Evolutionary conservation across 2,113 vertebrate species (phyloP).

Genomic region (Sitta europaea): DNA sequence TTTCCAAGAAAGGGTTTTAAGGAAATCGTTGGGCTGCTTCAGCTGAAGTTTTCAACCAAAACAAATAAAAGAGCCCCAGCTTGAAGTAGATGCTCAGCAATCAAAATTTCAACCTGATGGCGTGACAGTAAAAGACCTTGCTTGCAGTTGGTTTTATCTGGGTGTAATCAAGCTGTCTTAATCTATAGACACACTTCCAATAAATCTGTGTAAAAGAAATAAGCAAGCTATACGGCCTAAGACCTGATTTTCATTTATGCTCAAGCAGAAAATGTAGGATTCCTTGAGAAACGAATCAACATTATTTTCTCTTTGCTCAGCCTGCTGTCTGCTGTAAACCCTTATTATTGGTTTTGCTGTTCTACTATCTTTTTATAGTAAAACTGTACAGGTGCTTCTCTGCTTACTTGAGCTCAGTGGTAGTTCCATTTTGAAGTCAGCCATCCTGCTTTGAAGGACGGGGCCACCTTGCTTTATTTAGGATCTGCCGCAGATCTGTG

Average conservation of each 20-base stretch:
- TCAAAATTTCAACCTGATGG: not conserved
- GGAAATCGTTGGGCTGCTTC: slow-evolving; percentile 3
- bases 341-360: not conserved
- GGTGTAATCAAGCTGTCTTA: slow-evolving; percentile 1
- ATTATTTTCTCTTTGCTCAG: not conserved
- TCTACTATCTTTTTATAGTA: not conserved
- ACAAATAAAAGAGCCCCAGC: not conserved
- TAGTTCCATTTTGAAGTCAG: not conserved
- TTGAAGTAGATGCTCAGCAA: not conserved
- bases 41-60: slow-evolving; percentile 27
- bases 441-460: not conserved
- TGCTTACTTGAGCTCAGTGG: not conserved
- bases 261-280: not conserved
- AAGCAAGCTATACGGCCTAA: not conserved
- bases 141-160: not conserved
- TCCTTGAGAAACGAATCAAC: not conserved
- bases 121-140: not conserved
- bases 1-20: not conserved
- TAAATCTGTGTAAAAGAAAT: not conserved
- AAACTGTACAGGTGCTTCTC: not conserved
- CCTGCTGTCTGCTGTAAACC: not conserved
- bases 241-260: not conserved
- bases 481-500: not conserved
- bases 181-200: not conserved
- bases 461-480: not conserved